phyloP scores from a whole-genome alignment of 2,888 invertebrate species.

The Plagiodera versicolora region DNA sequence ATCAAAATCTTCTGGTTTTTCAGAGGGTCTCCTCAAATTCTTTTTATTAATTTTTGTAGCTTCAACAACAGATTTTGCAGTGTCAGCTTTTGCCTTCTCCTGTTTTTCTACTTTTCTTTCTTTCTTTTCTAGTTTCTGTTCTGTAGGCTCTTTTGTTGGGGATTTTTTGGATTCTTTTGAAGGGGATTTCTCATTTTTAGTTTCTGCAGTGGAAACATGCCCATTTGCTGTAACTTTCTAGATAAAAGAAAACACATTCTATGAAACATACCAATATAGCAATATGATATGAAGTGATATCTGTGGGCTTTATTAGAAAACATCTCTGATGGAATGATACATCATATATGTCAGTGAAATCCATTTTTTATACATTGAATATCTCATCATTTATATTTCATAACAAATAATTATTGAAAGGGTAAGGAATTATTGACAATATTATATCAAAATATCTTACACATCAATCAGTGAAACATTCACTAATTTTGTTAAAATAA shows the following conservation, averaged over 20 bases:
- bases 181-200: slow-evolving; percentile 61
- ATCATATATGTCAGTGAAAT: too few species aligned
- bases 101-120: slow-evolving; percentile 58
- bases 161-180: slow-evolving; percentile 58
- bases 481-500: too few species aligned
- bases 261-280: too few species aligned
- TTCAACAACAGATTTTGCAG: slow-evolving; percentile 21
- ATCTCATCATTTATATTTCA: too few species aligned
- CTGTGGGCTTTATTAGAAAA: too few species aligned
- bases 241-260: slow-evolving; percentile 11
- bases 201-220: slow-evolving; percentile 58
- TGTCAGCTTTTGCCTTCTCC: slow-evolving; percentile 54
- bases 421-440: too few species aligned
- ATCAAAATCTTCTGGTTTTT: slow-evolving; percentile 73
- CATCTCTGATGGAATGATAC: too few species aligned
- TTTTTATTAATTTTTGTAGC: slow-evolving; percentile 47
- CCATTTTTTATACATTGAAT: too few species aligned
- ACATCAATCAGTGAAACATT: too few species aligned
- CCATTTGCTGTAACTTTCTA: slow-evolving; percentile 68
- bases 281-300: too few species aligned
- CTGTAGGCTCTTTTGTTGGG: slow-evolving; percentile 57
- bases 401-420: too few species aligned
- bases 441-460: too few species aligned
- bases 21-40: slow-evolving; percentile 58
- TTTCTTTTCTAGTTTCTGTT: slow-evolving; percentile 52